These are phyloP conservation scores for Nasonia oneida DNA, from an alignment of 2,888 invertebrate genomes.

Conservation along the genomic window DNA sequence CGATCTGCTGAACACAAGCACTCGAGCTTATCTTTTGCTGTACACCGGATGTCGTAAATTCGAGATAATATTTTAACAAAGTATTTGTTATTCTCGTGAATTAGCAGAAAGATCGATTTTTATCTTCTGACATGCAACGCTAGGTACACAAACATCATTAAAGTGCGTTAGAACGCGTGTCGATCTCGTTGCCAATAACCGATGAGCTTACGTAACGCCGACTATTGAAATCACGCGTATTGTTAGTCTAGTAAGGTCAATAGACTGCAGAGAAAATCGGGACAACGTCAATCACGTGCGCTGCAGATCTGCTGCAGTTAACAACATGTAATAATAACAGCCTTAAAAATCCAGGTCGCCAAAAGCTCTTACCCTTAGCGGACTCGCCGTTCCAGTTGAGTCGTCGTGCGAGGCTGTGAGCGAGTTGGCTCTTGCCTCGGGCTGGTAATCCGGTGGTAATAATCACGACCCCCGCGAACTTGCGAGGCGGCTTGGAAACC, in stretches of 20 bases:
- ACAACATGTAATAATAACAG: no score
- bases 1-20: no score
- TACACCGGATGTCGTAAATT: background rate
- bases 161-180: background rate
- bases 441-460: constrained; percentile 95
- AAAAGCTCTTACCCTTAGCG: constrained; percentile 84
- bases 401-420: constrained; percentile 91
- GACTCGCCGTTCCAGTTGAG: constrained; percentile 95
- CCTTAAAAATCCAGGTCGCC: no score
- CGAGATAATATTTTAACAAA: no score
- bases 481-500: constrained; percentile 77
- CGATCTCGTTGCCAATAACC: constrained; percentile 34
- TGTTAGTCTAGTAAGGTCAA: constrained; percentile 53
- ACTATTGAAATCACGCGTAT: constrained; percentile 11
- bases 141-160: background rate
- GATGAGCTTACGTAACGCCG: constrained; percentile 27
- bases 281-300: background rate
- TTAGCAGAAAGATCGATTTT: background rate
- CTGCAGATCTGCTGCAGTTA: no score
- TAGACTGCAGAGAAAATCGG: constrained; percentile 47
- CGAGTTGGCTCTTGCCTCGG: constrained; percentile 94
- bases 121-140: background rate
- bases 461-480: constrained; percentile 88
- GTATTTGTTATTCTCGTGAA: background rate
- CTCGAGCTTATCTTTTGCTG: background rate